Conservation (phyloP, 2,888 invertebrate species). For the Dasysyrphus albostriatus region DNA sequence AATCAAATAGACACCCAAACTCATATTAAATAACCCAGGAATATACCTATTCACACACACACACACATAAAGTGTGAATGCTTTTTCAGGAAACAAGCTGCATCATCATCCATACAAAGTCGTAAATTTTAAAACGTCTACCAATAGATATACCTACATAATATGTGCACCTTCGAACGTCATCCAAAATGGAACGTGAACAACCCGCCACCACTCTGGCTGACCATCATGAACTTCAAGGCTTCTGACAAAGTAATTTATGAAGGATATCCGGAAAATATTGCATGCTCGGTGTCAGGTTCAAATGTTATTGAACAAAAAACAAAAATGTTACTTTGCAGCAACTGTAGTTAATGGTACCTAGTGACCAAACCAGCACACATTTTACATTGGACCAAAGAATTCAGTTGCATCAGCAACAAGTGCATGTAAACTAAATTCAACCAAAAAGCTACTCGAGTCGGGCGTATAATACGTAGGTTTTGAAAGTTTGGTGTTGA, state of each 20-base stretch:
- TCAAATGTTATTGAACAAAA: conserved; percentile 24
- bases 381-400: not conserved
- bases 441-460: not conserved
- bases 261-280: conserved; percentile 62
- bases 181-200: conserved; percentile 39
- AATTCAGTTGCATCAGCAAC: conserved; percentile 44
- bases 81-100: not conserved
- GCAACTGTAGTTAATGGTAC: conserved; percentile 5
- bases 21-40: conserved; percentile 12
- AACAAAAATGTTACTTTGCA: conserved; percentile 31
- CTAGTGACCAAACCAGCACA: conserved; percentile 3
- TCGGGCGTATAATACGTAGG: not conserved
- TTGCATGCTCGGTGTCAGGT: conserved; percentile 62
- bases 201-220: not conserved
- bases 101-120: conserved; percentile 17
- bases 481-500: conserved; percentile 13
- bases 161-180: not conserved
- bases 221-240: conserved; percentile 36
- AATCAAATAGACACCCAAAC: conserved; percentile 19
- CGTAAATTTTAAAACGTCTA: conserved; percentile 56
- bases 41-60: not conserved
- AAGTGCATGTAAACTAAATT: conserved; percentile 37
- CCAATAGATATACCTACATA: not conserved
- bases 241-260: conserved; percentile 63
- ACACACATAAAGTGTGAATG: not conserved